A percentile compares a stretch with the other conserved stretches of the same genome.
Conservation (phyloP, 2,797 vertebrate species). For the Poecilia gillii region DNA sequence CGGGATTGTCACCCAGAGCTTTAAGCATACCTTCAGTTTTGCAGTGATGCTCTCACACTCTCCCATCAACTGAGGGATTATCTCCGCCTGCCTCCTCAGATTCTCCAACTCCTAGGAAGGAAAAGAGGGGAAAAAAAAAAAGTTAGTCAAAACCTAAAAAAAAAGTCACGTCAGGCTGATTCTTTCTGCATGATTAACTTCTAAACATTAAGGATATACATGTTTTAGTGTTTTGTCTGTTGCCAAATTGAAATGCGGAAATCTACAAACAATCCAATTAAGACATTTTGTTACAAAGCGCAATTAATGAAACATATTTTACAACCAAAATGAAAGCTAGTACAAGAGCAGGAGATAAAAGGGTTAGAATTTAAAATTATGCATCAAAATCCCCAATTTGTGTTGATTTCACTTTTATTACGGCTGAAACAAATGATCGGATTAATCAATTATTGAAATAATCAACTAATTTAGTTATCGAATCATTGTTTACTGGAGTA, state of each 20-base stretch:
- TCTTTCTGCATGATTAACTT: neutral
- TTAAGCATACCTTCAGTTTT: conserved; percentile 88
- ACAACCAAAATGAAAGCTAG: neutral
- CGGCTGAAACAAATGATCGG: too few relatives aligned
- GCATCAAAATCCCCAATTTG: neutral
- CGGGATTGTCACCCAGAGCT: conserved; percentile 17
- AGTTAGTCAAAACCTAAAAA: neutral
- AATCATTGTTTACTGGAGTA: too few relatives aligned
- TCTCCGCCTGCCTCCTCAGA: conserved; percentile 93
- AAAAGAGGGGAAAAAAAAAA: neutral
- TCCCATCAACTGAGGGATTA: conserved; percentile 94
- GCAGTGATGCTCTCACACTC: conserved; percentile 90
- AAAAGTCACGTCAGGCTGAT: neutral
- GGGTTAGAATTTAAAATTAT: neutral
- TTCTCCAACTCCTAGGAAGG: conserved; percentile 90
- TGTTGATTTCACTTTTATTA: neutral
- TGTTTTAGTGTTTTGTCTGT: neutral
- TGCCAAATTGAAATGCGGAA: neutral
- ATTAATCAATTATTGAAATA: too few relatives aligned
- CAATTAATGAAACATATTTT: neutral
- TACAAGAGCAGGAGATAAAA: neutral
- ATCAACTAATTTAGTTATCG: too few relatives aligned
- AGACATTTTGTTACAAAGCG: neutral
- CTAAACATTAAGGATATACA: neutral
- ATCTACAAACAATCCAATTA: neutral